phyloP scores from a whole-genome alignment of 2,797 vertebrate species.

The Atherinosoma microstoma region DNA sequence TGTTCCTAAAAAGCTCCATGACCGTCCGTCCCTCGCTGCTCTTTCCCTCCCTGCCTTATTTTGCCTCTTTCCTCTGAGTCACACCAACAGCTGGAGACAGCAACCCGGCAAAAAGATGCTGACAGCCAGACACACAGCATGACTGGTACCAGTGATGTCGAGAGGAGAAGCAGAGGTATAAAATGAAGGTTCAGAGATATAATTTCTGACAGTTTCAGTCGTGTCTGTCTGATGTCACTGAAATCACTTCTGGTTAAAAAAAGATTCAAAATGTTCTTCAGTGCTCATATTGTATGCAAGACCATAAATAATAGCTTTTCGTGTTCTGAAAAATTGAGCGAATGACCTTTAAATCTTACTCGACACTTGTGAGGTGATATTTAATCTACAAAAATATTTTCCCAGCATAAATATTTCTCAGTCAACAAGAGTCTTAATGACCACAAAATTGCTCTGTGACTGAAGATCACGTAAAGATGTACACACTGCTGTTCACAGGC shows the following conservation, averaged over 20 bases:
- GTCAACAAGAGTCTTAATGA: conserved; percentile 34
- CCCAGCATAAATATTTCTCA: conserved; percentile 29
- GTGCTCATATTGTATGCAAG: background rate
- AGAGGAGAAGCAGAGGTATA: conserved; percentile 29
- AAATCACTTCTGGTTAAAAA: conserved; percentile 18
- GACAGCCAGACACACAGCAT: conserved; percentile 54
- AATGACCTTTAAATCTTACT: conserved; percentile 39
- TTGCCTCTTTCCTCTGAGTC: conserved; percentile 47
- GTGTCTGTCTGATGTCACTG: conserved; percentile 23
- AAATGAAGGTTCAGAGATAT: conserved; percentile 31
- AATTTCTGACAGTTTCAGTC: conserved; percentile 20
- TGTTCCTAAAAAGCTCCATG: conserved; percentile 48
- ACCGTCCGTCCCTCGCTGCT: conserved; percentile 8
- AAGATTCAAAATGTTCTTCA: conserved; percentile 19
- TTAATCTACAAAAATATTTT: conserved; percentile 34
- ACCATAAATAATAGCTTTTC: conserved; percentile 1
- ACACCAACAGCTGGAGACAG: conserved; percentile 38
- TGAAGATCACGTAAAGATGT: conserved; percentile 13
- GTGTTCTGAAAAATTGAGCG: background rate
- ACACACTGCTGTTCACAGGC: conserved; percentile 6
- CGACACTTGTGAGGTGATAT: conserved; percentile 6
- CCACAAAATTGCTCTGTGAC: conserved; percentile 3
- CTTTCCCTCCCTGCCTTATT: conserved; percentile 7
- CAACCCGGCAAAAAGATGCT: conserved; percentile 43
- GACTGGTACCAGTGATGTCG: conserved; percentile 35